phyloP scores from a whole-genome alignment of 1,140 invertebrate species.

The Drepana arcuata region DNA sequence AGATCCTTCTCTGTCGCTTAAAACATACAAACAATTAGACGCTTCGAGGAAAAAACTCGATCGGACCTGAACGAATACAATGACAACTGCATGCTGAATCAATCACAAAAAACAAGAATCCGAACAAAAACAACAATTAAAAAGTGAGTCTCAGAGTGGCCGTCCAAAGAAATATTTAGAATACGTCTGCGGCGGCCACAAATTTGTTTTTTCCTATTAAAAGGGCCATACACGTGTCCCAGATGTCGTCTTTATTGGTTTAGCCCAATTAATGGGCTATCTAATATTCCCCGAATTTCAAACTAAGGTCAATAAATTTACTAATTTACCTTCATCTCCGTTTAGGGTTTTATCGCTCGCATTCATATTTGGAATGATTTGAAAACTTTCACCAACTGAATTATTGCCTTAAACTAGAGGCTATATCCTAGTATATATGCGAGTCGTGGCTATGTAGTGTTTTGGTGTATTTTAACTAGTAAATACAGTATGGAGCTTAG shows the following conservation, averaged over 20 bases:
- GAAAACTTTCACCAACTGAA: too few relatives aligned
- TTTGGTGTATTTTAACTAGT: too few relatives aligned
- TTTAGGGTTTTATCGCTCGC: slow-evolving; percentile 4
- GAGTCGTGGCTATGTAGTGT: too few relatives aligned
- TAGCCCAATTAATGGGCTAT: slow-evolving; percentile 60
- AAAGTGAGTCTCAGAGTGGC: slow-evolving; percentile 27
- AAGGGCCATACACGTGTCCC: slow-evolving; percentile 46
- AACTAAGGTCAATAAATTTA: slow-evolving; percentile 25
- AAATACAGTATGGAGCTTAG: too few relatives aligned
- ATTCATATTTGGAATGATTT: not conserved
- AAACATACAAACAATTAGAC: slow-evolving; percentile 65
- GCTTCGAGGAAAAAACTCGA: slow-evolving; percentile 46
- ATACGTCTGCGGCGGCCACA: slow-evolving; percentile 39
- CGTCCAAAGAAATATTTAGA: slow-evolving; percentile 62
- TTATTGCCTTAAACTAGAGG: too few relatives aligned
- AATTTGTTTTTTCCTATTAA: slow-evolving; percentile 37
- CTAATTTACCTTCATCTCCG: not conserved
- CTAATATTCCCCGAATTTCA: slow-evolving; percentile 37
- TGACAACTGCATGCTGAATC: slow-evolving; percentile 67
- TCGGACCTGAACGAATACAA: slow-evolving; percentile 59
- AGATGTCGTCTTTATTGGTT: slow-evolving; percentile 64
- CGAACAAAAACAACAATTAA: slow-evolving; percentile 70
- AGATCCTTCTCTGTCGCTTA: slow-evolving; percentile 36
- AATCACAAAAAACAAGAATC: slow-evolving; percentile 68
- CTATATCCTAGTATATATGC: too few relatives aligned